Evolutionary conservation across 2,888 invertebrate genomes (phyloP), one percentile per base, ranked within the genome.

Genomic region (Apodemia zela): DNA sequence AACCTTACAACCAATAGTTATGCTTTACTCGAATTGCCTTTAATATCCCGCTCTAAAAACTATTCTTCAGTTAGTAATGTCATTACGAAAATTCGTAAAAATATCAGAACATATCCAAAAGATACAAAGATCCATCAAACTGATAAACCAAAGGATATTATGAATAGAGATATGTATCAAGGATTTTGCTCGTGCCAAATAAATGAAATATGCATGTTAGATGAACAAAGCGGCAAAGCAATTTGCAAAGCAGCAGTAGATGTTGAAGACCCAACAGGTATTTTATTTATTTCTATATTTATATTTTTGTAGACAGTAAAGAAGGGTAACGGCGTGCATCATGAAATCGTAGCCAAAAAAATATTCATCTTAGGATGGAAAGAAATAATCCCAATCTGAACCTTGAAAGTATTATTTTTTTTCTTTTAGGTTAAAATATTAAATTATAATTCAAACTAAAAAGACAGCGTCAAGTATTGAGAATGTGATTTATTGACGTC

Each of bases 191-290:
- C 87, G 85, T 93, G 93, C 87, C 86, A 89, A 83, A 87, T 71
- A 68, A 81, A 83, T 69, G 94, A 94, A 82, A 93, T 94, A 66
- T 94, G 95, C 83, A 93, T 94, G 80, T 92, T 94, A 61, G 89
- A 94, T 71, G 93, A 93, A 71, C 92, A 85, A 70, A 94, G 93
- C 73, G 92, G 93, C 60, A 92, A 92, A 59, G 93, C 94, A 4
- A 83, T 90, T 59, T 95, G 95, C 76, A 89, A 88, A 72, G 75
- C 75, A 49, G 86, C 93, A 7, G 72, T 81, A 18, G 94, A 94
- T 75, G 76, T 80, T 4, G 81, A 87, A 13, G 94, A 94, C 75
- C 93, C 94, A 3, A 94, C 94, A 71, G 94, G 94, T 92, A 72
- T 67, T 70, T 59, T 38, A 3, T 38, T 33, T 33, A 33, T 33